Evolutionary conservation across 2,113 vertebrate genomes (phyloP).

Genomic region (Diadophis punctatus): DNA sequence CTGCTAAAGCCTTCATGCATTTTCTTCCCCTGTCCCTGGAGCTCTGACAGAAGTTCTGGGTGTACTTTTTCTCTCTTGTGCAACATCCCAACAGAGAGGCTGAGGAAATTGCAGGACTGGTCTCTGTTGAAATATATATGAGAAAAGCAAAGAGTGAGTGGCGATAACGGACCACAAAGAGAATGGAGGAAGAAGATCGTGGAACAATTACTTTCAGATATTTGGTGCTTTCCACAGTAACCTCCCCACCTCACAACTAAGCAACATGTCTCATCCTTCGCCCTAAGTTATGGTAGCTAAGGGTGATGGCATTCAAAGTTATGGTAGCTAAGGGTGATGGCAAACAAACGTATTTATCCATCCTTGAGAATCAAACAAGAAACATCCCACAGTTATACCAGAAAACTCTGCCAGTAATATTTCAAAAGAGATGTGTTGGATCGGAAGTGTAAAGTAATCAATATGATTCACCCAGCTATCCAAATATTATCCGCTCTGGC

Average conservation of each 20-base stretch:
- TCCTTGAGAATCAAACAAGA: neutral
- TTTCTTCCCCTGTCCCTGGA: neutral
- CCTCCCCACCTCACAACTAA: neutral
- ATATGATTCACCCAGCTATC: neutral
- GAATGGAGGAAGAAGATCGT: neutral
- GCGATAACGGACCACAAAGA: slow-evolving; percentile 14
- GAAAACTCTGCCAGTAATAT: neutral
- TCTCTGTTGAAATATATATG: neutral
- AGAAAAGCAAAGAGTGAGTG: slow-evolving; percentile 2
- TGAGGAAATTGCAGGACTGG: slow-evolving; percentile 13
- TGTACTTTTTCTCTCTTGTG: slow-evolving; percentile 1
- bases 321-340: neutral
- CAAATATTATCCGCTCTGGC: neutral
- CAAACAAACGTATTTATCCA: neutral
- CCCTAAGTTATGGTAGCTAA: neutral
- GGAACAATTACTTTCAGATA: slow-evolving; percentile 6
- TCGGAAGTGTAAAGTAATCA: neutral
- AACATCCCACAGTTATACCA: neutral
- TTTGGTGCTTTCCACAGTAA: neutral
- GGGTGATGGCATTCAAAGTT: neutral
- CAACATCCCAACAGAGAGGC: slow-evolving; percentile 13
- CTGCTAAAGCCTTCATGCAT: neutral
- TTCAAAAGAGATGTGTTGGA: neutral
- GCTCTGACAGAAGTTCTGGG: neutral
- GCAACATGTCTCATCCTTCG: neutral